A percentile compares a stretch with the other conserved stretches of the same genome.
These are phyloP conservation scores for Tillus elongatus DNA, from an alignment of 2,888 invertebrate genomes.

Conservation along the genomic window DNA sequence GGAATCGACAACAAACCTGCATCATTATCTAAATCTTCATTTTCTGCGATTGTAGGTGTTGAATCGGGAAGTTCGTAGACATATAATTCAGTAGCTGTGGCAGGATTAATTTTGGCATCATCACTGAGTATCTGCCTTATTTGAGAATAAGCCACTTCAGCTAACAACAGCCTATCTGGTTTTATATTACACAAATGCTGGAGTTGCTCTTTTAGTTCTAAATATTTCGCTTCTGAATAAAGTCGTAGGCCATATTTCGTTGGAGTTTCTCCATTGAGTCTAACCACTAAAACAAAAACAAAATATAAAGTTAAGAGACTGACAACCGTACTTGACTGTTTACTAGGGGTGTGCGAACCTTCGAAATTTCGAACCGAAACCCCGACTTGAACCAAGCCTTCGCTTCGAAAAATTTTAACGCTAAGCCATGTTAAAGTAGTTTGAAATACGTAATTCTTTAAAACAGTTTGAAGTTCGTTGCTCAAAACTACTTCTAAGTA, in stretches of 20 bases:
- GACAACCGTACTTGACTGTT: too few species aligned
- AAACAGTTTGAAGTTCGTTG: too few species aligned
- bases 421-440: too few species aligned
- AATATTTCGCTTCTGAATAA: slow-evolving; percentile 72
- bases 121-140: slow-evolving; percentile 53
- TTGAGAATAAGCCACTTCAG: slow-evolving; percentile 62
- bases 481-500: too few species aligned
- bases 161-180: slow-evolving; percentile 56
- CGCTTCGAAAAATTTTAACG: too few species aligned
- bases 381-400: too few species aligned
- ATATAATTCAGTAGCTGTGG: slow-evolving; percentile 50
- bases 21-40: slow-evolving; percentile 23
- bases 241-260: slow-evolving; percentile 76
- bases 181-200: slow-evolving; percentile 53
- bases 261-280: slow-evolving; percentile 75
- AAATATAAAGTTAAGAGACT: too few species aligned
- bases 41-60: slow-evolving; percentile 21
- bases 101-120: slow-evolving; percentile 44
- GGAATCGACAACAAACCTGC: too few species aligned
- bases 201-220: slow-evolving; percentile 65
- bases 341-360: too few species aligned
- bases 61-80: slow-evolving; percentile 60
- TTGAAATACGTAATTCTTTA: too few species aligned
- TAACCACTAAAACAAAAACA: slow-evolving; percentile 54
- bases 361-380: too few species aligned